phyloP scores from a whole-genome alignment of 2,113 vertebrate genomes.

The Bagarius yarrelli region DNA sequence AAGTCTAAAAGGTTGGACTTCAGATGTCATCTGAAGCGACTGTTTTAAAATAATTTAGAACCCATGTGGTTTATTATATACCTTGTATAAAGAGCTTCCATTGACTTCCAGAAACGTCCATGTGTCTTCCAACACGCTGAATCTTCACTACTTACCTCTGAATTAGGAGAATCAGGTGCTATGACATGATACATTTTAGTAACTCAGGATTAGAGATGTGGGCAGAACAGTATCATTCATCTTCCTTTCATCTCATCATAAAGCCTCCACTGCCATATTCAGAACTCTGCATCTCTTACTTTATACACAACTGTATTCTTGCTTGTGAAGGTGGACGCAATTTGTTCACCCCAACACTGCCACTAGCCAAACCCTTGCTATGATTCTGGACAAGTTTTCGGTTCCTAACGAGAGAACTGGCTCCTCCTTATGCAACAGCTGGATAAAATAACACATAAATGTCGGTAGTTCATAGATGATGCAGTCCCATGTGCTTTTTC shows the following conservation, averaged over 20 bases:
- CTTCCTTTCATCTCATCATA: neutral
- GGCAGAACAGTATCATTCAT: neutral
- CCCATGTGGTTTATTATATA: neutral
- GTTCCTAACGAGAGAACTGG: conserved; percentile 30
- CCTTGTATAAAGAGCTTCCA: conserved; percentile 4
- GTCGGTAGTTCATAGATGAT: neutral
- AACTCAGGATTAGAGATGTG: conserved; percentile 15
- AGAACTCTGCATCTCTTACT: neutral
- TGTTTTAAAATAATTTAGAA: neutral
- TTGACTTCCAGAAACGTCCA: conserved; percentile 3
- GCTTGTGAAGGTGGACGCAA: conserved; percentile 1
- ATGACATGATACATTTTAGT: neutral
- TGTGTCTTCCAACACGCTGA: neutral
- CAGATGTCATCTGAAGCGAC: neutral
- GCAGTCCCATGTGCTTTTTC: neutral
- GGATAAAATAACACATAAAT: neutral
- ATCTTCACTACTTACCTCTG: neutral
- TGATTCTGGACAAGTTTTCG: conserved; percentile 27
- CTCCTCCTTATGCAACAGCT: conserved; percentile 36
- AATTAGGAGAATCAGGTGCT: neutral
- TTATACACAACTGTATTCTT: neutral
- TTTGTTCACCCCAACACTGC: conserved; percentile 29
- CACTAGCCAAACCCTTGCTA: conserved; percentile 37
- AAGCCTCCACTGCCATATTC: conserved; percentile 36
- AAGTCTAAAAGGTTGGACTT: neutral